Evolutionary conservation across 2,888 invertebrate genomes (phyloP), one percentile per base, ranked within the genome.

Genomic region (Rotaria socialis): DNA sequence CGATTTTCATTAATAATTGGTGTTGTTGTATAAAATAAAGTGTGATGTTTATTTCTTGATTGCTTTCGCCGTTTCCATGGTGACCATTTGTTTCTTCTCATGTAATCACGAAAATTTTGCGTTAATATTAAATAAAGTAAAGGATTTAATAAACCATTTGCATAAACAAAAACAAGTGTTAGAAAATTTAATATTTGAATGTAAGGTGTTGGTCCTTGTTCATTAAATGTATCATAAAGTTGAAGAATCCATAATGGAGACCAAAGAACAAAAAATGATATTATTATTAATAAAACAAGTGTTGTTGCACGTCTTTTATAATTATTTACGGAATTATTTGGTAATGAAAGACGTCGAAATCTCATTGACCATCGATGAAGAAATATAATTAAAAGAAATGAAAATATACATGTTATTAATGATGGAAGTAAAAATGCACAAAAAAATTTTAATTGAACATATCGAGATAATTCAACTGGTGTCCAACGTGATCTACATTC

Each of bases 191-290:
- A 52, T 67, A 86, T 47, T 86, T 86, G 86, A 16, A 86, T 86
- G 35, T 67, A 84, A 22, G 14, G 47, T 47, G 75, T 41, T 52
- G 60, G 67, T 14, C 84, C 60, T n/a, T 2, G 27, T 35, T 67
- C 35, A 16, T 84, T 84, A n/a, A 84, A 84, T 67, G 84, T 22
- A 52, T 80, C 86, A 16, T 67, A 60, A n/a, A 86, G 47, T 85
- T 86, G 86, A 35, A 86, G 85, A n/a, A 86, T 86, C 86, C 86
- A 85, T 14, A 86, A 85, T 43, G 86, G 86, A n/a, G 84, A 85
- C 86, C 85, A 86, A 55, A 75, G 85, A 58, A 86, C 35, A 19
- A 86, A 56, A 80, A 86, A 86, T 10, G 74, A 24, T 16, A 85
- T 56, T 11, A 86, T 84, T 43, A 86, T 86, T 24, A 35, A 27